Evolutionary conservation across 2,797 vertebrate genomes (phyloP).

Genomic region (Epinephelus awoara): DNA sequence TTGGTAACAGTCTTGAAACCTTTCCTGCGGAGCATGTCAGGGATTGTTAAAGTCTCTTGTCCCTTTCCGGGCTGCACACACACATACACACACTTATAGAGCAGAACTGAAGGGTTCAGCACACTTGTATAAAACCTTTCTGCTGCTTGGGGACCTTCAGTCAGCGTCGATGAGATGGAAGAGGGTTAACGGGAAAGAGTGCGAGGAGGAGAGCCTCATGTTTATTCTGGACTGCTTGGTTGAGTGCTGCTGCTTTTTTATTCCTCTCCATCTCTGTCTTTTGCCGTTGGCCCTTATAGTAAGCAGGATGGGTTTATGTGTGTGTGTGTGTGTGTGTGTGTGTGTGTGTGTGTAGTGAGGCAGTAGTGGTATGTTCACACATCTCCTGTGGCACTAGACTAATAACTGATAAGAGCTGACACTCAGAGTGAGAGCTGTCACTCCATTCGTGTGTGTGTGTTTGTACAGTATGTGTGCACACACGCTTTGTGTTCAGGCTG

Average conservation of each 20-base stretch:
- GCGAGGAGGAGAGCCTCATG: constrained; percentile 71
- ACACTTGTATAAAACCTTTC: constrained; percentile 75
- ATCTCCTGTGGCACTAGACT: constrained; percentile 55
- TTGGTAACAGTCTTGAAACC: constrained; percentile 87
- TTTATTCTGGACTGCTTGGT: constrained; percentile 76
- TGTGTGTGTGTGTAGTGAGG: constrained; percentile 21
- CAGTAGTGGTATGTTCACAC: constrained; percentile 57
- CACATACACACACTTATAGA: constrained; percentile 29
- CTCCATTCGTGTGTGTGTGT: constrained; percentile 21
- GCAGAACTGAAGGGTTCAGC: constrained; percentile 79
- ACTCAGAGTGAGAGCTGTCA: constrained; percentile 61
- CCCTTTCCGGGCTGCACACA: constrained; percentile 75
- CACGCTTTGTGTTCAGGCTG: constrained; percentile 19
- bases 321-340: constrained; percentile 1
- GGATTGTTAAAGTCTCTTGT: constrained; percentile 84
- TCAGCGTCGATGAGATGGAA: constrained; percentile 65
- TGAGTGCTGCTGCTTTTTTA: constrained; percentile 43
- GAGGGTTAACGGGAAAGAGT: constrained; percentile 53
- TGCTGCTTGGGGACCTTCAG: constrained; percentile 73
- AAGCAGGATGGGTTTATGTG: constrained; percentile 32
- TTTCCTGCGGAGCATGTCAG: constrained; percentile 84
- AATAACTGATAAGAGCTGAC: constrained; percentile 72
- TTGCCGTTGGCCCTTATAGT: constrained; percentile 45
- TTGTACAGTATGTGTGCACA: constrained; percentile 29
- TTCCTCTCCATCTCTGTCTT: constrained; percentile 16